Base-by-base conservation (phyloP, 2,888 invertebrate species). In the Prenolepis imparis region DNA sequence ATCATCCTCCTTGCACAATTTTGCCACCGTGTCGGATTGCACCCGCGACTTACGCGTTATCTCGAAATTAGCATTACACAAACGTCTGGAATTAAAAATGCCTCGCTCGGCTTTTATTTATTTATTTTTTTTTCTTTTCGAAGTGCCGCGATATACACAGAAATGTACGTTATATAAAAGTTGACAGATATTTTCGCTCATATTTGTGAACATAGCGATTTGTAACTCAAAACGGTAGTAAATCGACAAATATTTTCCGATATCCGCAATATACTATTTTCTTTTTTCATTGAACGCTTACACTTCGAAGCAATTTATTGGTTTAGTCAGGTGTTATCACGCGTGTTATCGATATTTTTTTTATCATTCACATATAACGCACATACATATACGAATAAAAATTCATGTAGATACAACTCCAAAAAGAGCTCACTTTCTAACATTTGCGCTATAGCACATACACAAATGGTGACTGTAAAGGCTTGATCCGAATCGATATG, bases 1-100 rank as follows among this genome's bases (percentile, higher is more conserved):
- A 84, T 88, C 82, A 74, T 55, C 57, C 36, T 24, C 41, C 21
- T n/a, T 12, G 36, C 52, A 41, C 21, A 52, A 52, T 52, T 72
- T 21, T 64, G 2, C n/a, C 24, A 32, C 21, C 24, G 1, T n/a
- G 44, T 28, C 28, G 28, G 11, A 39, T 39, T 44, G 15, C 32
- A 41, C 41, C 32, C 28, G 73, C 28, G 73, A 44, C 55, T 80
- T 5, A 39, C 24, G 36, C 32, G n/a, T 64, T 55, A 80, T 61
- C 44, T 24, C 8, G 6, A 41, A 55, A 52, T 64, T 41, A 73
- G 11, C 48, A 63, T 63, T 59, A 63, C 32, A 8, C n/a, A 3
- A 11, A 44, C 15, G 57, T 57, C 36, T 18, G 21, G 24, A n/a
- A 24, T 57, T 24, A 41, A n/a, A 67, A 57, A 32, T 57, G 21